Conservation (phyloP, 2,113 vertebrate genomes). For the Strigops habroptila region DNA sequence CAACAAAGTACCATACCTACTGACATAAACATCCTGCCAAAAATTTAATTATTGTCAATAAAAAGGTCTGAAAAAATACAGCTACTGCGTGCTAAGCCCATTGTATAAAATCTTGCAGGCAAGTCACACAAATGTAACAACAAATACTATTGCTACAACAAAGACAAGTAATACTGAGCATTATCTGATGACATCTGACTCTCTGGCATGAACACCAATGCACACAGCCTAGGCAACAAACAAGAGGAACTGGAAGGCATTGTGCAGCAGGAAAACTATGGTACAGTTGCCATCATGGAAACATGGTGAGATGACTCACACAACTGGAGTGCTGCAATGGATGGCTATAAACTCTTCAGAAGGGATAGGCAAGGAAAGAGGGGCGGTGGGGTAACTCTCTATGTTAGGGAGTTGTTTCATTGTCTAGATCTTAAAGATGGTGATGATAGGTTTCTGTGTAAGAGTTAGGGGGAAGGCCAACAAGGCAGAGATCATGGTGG, state of each 20-base stretch:
- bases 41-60: not conserved
- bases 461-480: not conserved
- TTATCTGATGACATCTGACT: not conserved
- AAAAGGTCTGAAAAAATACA: not conserved
- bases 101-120: not conserved
- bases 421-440: not conserved
- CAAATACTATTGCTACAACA: not conserved
- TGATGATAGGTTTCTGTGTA: not conserved
- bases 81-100: not conserved
- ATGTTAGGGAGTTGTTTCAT: not conserved
- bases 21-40: not conserved
- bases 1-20: not conserved
- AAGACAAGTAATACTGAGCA: not conserved
- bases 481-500: not conserved
- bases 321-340: not conserved
- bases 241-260: not conserved
- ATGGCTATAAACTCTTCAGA: not conserved
- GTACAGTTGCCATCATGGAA: fast-evolving
- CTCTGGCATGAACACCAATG: not conserved
- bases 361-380: not conserved
- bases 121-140: not conserved
- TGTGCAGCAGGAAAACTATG: not conserved
- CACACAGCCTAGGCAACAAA: not conserved
- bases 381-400: not conserved
- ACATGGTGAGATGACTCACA: not conserved